Evolutionary conservation across 2,113 vertebrate species (phyloP).

Genomic region (Fulmarus glacialis): DNA sequence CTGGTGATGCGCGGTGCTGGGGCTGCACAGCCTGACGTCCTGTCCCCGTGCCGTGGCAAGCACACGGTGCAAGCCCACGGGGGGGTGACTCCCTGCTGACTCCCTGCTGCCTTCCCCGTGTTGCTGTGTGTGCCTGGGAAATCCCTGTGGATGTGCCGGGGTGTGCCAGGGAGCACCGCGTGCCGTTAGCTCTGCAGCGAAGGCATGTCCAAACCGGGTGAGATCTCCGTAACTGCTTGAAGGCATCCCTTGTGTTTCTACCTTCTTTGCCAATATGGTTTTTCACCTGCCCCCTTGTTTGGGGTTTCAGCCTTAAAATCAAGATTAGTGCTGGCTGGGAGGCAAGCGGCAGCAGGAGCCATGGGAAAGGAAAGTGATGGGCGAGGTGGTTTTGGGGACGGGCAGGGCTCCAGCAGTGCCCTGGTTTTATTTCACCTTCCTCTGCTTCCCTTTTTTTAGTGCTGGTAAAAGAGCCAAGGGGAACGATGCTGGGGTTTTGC

Average conservation of each 20-base stretch:
- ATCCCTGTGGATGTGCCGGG: background rate
- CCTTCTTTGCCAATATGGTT: background rate
- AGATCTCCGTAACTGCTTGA: background rate
- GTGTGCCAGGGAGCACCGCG: rapidly evolving
- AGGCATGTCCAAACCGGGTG: background rate
- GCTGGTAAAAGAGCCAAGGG: background rate
- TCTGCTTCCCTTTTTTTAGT: background rate
- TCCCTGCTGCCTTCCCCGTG: background rate
- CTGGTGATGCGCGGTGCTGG: background rate
- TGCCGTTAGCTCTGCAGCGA: background rate
- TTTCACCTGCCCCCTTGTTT: background rate
- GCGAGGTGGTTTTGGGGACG: background rate
- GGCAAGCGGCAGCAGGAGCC: background rate
- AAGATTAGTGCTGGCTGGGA: background rate
- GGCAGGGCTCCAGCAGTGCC: background rate
- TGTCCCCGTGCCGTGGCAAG: background rate
- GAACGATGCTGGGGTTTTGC: background rate
- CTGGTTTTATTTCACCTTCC: background rate
- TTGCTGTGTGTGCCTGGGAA: rapidly evolving
- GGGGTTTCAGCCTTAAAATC: background rate
- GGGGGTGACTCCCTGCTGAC: background rate
- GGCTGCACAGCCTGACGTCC: background rate
- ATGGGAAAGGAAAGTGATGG: background rate
- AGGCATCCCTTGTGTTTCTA: background rate
- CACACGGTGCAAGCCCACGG: rapidly evolving